Percentiles rank a stretch among this genome's conserved stretches.
Evolutionary conservation across 2,888 invertebrate genomes (phyloP).

Genomic region (Cylloceria caligata): DNA sequence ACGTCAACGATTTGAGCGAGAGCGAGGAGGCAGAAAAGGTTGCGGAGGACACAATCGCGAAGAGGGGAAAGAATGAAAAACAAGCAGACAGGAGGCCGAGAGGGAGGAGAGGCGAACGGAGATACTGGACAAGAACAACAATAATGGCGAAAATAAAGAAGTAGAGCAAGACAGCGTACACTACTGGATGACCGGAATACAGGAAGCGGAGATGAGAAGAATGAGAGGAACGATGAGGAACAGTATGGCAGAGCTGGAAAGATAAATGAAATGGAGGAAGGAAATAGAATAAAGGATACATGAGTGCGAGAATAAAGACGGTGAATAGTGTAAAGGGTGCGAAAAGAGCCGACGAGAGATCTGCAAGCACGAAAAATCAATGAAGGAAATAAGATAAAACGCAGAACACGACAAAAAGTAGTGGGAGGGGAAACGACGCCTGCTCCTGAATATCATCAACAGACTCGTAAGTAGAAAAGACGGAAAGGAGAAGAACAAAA

Average conservation of each 20-base stretch:
- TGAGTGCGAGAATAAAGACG: neutral
- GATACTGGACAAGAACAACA: too few relatives aligned
- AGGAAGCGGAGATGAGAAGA: conserved; percentile 10
- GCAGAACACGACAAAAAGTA: conserved; percentile 24
- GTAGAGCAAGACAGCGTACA: too few relatives aligned
- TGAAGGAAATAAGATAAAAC: conserved; percentile 26
- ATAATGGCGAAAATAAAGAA: too few relatives aligned
- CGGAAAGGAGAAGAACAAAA: neutral
- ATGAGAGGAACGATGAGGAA: conserved; percentile 6
- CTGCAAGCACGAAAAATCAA: conserved; percentile 15
- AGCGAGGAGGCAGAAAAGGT: too few relatives aligned
- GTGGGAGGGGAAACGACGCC: conserved; percentile 38
- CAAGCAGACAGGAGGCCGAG: too few relatives aligned
- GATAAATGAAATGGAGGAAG: neutral
- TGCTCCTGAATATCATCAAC: conserved; percentile 6
- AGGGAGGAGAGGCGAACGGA: too few relatives aligned
- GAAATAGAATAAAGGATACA: neutral
- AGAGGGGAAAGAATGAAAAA: too few relatives aligned
- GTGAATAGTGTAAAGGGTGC: neutral
- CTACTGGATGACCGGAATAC: neutral
- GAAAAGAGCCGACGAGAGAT: neutral
- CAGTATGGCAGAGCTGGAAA: neutral
- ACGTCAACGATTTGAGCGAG: too few relatives aligned
- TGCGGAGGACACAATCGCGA: too few relatives aligned
- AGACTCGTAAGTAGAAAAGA: neutral